Evolutionary conservation across 2,113 vertebrate species (phyloP), one percentile per base, ranked within the genome.

Genomic region (Pipa parva): DNA sequence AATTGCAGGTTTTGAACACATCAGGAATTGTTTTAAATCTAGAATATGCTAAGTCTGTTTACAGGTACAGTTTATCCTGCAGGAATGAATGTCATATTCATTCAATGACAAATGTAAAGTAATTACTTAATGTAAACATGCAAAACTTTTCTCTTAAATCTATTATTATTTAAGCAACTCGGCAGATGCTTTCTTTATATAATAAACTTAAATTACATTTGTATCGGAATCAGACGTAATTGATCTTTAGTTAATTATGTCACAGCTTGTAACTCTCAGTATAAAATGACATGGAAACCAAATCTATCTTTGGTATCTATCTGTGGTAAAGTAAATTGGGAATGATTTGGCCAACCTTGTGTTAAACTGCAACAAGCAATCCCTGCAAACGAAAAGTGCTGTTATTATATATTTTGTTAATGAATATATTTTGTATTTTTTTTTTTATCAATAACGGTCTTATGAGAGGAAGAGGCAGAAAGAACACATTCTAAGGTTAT

Each of bases 1-100:
- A 83, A 88, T 84, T 75, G 80, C 78, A 84, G 89, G 75, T 85
- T 89, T 78, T 73, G 88, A 82, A 82, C 93, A 87, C 82, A 92
- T 94, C 93, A 93, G 74, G 94, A 88, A 69, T 71, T 72, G 84
- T 80, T 83, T 80, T 79, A 79, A 74, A 85, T 80, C 79, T 77
- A 63, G 77, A 79, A 83, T 85, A 80, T 61, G 76, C 78, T 73
- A 79, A 78, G 89, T 83, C 79, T 82, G 88, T 86, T 85, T 84
- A 86, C 89, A 86, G 85, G 87, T 87, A 87, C 77, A 81, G 88
- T 79, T 85, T 86, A 83, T 78, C 81, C 82, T 78, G 82, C 72
- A 76, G 83, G 81, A 88, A 85, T 82, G 83, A 87, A 84, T 77
- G 90, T 83, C 81, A n/a, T n/a, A 80, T 90, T 87, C 89, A 73